Evolutionary conservation across 2,888 invertebrate genomes (phyloP).

Genomic region (Phytoseiulus persimilis): DNA sequence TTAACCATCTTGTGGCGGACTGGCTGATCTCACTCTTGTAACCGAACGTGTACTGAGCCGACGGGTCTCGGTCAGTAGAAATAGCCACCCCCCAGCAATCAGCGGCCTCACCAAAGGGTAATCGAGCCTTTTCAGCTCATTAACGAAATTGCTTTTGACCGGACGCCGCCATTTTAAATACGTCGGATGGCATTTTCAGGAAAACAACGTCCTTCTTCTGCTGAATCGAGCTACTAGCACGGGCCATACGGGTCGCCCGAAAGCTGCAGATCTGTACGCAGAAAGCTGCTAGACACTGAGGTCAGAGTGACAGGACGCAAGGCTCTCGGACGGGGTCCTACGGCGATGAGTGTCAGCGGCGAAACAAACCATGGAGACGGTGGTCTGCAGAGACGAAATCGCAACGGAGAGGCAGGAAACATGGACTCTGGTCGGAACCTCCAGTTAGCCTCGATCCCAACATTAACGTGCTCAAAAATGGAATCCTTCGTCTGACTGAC

Average conservation of each 20-base stretch:
- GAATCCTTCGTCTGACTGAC: no score
- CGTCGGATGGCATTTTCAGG: background rate
- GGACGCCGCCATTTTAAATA: background rate
- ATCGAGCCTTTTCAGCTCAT: background rate
- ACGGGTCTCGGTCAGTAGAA: background rate
- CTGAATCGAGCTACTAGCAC: background rate
- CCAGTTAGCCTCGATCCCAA: no score
- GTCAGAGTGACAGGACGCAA: background rate
- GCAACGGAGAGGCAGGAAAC: no score
- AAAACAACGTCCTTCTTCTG: background rate
- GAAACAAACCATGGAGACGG: no score
- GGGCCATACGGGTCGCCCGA: background rate
- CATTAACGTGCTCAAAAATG: no score
- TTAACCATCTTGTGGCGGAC: background rate
- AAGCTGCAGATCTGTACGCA: background rate
- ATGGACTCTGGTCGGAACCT: no score
- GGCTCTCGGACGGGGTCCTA: background rate
- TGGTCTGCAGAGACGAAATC: no score
- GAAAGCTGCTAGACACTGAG: background rate
- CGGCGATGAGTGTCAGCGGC: no score
- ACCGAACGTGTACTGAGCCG: background rate
- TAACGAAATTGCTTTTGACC: background rate
- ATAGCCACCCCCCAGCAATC: background rate
- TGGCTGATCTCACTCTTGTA: background rate
- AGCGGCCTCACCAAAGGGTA: background rate